These are phyloP conservation scores for Chrysomallon squamiferum DNA, from an alignment of 1,140 invertebrate genomes.

Conservation along the genomic window DNA sequence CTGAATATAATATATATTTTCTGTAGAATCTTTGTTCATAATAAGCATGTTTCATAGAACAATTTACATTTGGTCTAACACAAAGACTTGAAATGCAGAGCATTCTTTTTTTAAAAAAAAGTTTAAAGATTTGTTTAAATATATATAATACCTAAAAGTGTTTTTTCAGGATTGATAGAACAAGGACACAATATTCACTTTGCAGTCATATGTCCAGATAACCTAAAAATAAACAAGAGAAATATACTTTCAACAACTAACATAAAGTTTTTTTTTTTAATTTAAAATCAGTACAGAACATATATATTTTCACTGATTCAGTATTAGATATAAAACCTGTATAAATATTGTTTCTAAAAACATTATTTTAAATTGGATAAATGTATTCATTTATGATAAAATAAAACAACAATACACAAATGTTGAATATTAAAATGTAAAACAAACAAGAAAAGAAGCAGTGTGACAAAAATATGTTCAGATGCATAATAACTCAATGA, in stretches of 20 bases:
- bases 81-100: too few species aligned
- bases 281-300: not conserved
- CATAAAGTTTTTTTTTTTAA: not conserved
- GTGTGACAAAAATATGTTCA: too few species aligned
- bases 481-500: too few species aligned
- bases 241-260: not conserved
- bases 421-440: too few species aligned
- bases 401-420: not conserved
- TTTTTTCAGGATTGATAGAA: constrained; percentile 49
- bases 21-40: too few species aligned
- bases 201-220: constrained; percentile 45
- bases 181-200: constrained; percentile 48
- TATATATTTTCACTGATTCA: not conserved
- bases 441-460: too few species aligned
- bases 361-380: not conserved
- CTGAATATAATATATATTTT: too few species aligned
- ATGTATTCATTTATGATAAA: not conserved
- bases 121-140: too few species aligned
- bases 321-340: not conserved
- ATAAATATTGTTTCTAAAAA: not conserved
- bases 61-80: too few species aligned
- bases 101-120: too few species aligned
- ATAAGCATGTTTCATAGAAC: too few species aligned
- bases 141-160: constrained; percentile 44
- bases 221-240: constrained; percentile 35